phyloP scores from a whole-genome alignment of 2,113 vertebrate species.

The Pelobates fuscus region DNA sequence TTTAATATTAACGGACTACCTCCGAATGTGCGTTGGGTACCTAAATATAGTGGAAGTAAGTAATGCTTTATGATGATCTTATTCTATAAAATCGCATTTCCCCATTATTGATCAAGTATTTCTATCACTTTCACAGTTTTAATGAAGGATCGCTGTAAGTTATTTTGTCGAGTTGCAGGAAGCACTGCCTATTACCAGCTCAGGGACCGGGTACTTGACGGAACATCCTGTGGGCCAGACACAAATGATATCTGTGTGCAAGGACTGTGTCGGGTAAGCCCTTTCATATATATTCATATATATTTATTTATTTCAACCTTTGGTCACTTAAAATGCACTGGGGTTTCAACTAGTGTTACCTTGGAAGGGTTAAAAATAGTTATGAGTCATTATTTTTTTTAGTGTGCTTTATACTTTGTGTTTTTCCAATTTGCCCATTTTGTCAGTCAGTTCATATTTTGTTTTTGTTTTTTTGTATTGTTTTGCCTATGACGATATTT shows the following conservation, averaged over 20 bases:
- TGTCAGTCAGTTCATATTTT: too few relatives aligned
- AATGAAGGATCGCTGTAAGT: constrained; percentile 96
- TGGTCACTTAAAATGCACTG: too few relatives aligned
- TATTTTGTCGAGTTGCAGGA: constrained; percentile 94
- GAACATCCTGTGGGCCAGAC: constrained; percentile 93
- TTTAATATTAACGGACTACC: constrained; percentile 98
- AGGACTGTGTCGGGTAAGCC: constrained; percentile 90
- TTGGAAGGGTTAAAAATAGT: too few relatives aligned
- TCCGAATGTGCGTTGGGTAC: constrained; percentile 93
- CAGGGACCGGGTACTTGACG: constrained; percentile 91
- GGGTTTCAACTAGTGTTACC: too few relatives aligned
- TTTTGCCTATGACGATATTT: too few relatives aligned
- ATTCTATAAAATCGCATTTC: too few relatives aligned
- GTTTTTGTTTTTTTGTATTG: too few relatives aligned
- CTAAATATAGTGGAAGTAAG: constrained; percentile 98
- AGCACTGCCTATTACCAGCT: constrained; percentile 97
- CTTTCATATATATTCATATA: background rate
- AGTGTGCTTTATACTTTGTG: too few relatives aligned
- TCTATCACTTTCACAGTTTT: constrained; percentile 75
- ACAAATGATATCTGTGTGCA: constrained; percentile 98
- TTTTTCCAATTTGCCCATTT: too few relatives aligned
- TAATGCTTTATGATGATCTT: background rate
- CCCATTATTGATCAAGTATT: background rate
- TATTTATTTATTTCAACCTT: background rate
- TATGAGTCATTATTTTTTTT: too few relatives aligned